Base-by-base conservation (phyloP, 2,888 invertebrate species). In the Oscheius sp. region DNA sequence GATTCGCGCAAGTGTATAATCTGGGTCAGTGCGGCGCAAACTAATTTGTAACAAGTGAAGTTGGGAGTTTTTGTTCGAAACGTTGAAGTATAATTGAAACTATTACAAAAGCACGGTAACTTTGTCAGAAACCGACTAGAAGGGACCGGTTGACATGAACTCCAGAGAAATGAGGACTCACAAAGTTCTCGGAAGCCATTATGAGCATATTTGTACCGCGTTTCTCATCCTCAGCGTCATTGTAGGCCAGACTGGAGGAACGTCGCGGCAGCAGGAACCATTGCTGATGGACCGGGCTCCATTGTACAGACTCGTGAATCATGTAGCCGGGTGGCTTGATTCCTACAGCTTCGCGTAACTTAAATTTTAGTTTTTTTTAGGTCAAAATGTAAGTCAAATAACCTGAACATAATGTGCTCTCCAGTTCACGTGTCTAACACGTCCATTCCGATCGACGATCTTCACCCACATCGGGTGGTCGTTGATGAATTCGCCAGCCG, bases 391-490 rank as follows among this genome's bases (percentile, higher is more conserved):
- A 32, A 2, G 13, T 50, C 48, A 53, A 11, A 50, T 47, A 9
- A 89, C 80, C 51, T 90, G 89, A 92, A 55, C 32, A 42, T 74
- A 73, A 37, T 73, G 63, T n/a, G 89, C 81, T 48, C 90, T 90
- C 93, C 82, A 82, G 68, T 79, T 82, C 11, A 70, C 76, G 50
- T 80, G 79, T 9, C 73, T 57, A 3, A 76, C 72, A 9, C 73
- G 62, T 35, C 73, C 73, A 21, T 50, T 55, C 63, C 73, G 63
- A 55, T 73, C 73, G 47, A 73, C 51, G n/a, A 74, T 74, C 72
- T 98, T 98, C 0, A 98, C 92, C 93, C 94, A 98, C 93, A 96
- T 95, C 0, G 99, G 98, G 91, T 97, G 93, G 84, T 94, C 92
- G 89, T 94, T 95, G 84, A 86, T 84, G 73, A 84, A 88, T 53